Base-by-base conservation (phyloP, 2,888 invertebrate genomes). In the Latheticus oryzae region DNA sequence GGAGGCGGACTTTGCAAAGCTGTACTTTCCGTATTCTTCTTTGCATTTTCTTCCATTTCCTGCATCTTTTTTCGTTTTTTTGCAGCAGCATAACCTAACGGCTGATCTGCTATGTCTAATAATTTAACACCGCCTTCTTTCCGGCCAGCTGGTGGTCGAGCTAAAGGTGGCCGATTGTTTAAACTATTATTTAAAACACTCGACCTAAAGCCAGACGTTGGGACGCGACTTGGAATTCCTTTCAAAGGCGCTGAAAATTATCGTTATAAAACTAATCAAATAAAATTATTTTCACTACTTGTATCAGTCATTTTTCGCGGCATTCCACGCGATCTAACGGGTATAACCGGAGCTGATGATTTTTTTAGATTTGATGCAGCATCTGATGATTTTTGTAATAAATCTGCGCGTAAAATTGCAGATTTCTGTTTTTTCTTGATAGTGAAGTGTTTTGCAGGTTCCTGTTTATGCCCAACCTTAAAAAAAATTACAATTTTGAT, bases 231-330 rank as follows among this genome's bases (percentile, higher is more conserved):
- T 1, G 96, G 95, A 62, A 97, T 89, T 0, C 96, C 96, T 74
- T 94, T 95, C 21, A 96, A 79, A 0, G 97, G 96, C 1, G 96
- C 93, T 15, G 17, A 19, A 5, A 40, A 5, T 19, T 23, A 4
- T 8, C n/a, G n/a, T 32, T 24, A 33, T 11, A 7, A 3, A 16
- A 35, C 19, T 3, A 50, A 5, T 38, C n/a, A 7, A 32, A 11
- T 4, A 12, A n/a, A 40, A n/a, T 30, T 11, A 23, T 43, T 5
- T n/a, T n/a, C n/a, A n/a, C n/a, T 80, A 93, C 93, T 95, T 24
- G 94, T 93, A 74, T 97, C 96, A 69, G 96, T 96, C 94, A 97
- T 95, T 83, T 96, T 96, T 69, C 96, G 86, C 0, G 95, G 95
- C 90, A 95, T 93, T 65, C 90, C 91, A 59, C 91, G 80, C 11